Conservation (phyloP, 2,113 vertebrate genomes). For the Amphiprion ocellaris region DNA sequence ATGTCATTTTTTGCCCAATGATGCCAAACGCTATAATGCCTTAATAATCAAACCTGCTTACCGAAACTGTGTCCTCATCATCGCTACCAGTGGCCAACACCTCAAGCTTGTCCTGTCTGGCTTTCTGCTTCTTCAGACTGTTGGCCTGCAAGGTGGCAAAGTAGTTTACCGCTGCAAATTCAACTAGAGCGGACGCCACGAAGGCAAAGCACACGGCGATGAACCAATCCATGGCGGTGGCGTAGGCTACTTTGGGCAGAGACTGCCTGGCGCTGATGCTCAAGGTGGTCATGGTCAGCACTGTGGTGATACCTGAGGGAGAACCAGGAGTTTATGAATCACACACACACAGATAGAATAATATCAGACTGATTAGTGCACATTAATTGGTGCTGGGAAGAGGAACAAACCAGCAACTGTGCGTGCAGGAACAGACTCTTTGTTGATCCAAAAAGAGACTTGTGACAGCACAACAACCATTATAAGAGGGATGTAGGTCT, state of each 20-base stretch:
- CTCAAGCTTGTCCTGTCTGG: constrained; percentile 84
- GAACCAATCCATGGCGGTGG: constrained; percentile 98
- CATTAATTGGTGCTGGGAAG: background rate
- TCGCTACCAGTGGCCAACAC: constrained; percentile 72
- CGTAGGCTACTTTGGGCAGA: constrained; percentile 94
- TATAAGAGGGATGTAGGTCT: constrained; percentile 88
- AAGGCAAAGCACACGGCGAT: constrained; percentile 97
- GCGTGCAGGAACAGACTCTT: constrained; percentile 88
- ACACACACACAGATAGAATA: background rate
- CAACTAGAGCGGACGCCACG: constrained; percentile 93
- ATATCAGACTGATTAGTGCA: background rate
- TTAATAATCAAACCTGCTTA: constrained; percentile 73
- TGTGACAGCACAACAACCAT: constrained; percentile 90
- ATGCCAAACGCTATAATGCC: too few relatives aligned
- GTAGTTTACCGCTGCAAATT: constrained; percentile 97
- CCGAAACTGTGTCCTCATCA: constrained; percentile 83
- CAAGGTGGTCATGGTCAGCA: constrained; percentile 96
- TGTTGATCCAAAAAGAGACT: constrained; percentile 90
- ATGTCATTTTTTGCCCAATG: too few relatives aligned
- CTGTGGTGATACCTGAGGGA: constrained; percentile 92
- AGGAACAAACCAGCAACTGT: constrained; percentile 84
- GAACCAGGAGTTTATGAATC: constrained; percentile 22
- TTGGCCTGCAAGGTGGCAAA: constrained; percentile 91
- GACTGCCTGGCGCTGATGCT: constrained; percentile 97
- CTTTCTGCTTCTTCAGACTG: constrained; percentile 83